Evolutionary conservation across 2,888 invertebrate species (phyloP), one percentile per base, ranked within the genome.

Genomic region (Lasioglossum calceatum): DNA sequence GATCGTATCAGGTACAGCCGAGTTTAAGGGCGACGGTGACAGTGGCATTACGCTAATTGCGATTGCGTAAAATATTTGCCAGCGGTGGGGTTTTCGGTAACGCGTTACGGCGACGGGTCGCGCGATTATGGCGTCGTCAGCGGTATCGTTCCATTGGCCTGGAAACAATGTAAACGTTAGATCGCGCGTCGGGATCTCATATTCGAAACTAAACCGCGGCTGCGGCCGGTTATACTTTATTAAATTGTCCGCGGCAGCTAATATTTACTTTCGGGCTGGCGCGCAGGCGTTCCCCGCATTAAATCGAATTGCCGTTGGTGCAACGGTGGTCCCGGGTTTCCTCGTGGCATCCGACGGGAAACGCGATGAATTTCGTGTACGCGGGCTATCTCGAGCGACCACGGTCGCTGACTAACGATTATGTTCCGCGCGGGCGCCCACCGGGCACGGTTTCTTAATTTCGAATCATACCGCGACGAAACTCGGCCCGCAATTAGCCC

Each of bases 101-200:
- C 32, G 16, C 39, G 74, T 5, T 19, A 32, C 32, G 42, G 23
- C 42, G 19, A 58, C 4, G 14, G 58, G 47, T 7, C 7, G 36
- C 70, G 19, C 71, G 77, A 81, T 87, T 87, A 82, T 47, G 74
- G 70, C 74, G 32, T 77, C 67, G 84, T 76, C 79, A 39, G 61
- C 58, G 50, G 84, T 81, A 79, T 88, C 86, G 85, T 87, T 79
- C 84, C 81, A 81, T 79, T 87, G 89, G 83, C 89, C 88, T 64
- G 83, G 89, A 87, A 92, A 91, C 87, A 80, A 85, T 77, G 89
- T 80, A 91, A 91, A 92, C 86, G 83, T 77, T 78, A 86, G 81
- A 84, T 87, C 76, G 80, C 39, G 82, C 70, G 67, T 39, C 75
- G 79, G 81, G 82, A 91, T 88, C 88, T 87, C 87, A 74, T 86